Base-by-base conservation (phyloP, 2,888 invertebrate species). In the Eucriotettix oculatus region DNA sequence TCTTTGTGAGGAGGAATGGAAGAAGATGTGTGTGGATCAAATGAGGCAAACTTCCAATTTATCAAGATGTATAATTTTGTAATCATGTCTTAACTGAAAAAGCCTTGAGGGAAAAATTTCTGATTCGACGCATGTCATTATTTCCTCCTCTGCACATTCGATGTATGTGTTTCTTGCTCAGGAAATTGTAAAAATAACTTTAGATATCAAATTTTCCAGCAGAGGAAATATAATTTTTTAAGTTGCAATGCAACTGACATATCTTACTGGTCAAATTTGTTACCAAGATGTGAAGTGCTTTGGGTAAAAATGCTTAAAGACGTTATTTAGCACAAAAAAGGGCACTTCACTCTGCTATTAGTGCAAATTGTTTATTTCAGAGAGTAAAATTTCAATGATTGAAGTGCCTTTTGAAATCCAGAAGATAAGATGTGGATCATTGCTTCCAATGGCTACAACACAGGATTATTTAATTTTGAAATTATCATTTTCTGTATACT, bases 261-360 rank as follows among this genome's bases (percentile, higher is more conserved):
- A 65, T 65, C 62, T 54, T 60, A 62, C 63, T 65, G 63, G 62
- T 65, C 63, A 63, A 60, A 57, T 63, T 64, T 63, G 62, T 65
- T 65, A 65, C 62, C 63, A 64, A 61, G 63, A 61, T 60, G 56
- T 65, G 64, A 63, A 64, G 65, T 63, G 65, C 64, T 63, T 58
- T 61, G 63, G 62, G 58, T 64, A 57, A 62, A 56, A 44, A 54
- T 61, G 57, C 53, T 60, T 54, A 60, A 62, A 29, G 29, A 29
- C 29, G 29, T 29, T 29, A 29, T 29, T 29, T 29, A 29, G 29
- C 29, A 29, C 29, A 29, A 29, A 29, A 29, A 41, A 55, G 61
- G 64, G 63, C 63, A 62, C 64, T 64, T 64, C 64, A 62, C 64
- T 65, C 62, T 60, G 57, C 56, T 61, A 62, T 61, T 62, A 63